These are phyloP conservation scores for Eumerus sabulonum DNA, from an alignment of 2,888 invertebrate species.

Conservation along the genomic window DNA sequence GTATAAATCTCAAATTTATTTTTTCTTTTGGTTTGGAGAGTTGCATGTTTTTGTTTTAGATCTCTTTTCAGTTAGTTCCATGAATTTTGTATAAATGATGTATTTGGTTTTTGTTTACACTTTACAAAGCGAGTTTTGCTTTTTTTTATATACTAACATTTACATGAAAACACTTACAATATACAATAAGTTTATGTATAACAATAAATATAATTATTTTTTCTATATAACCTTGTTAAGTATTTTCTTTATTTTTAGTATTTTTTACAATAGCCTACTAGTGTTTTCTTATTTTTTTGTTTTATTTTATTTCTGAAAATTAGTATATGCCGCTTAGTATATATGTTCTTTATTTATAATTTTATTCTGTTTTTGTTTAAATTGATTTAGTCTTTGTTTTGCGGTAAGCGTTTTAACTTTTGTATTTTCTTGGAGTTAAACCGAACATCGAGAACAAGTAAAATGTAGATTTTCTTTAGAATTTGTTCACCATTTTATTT, in stretches of 20 bases:
- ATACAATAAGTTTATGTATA: conserved; percentile 53
- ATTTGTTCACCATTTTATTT: conserved; percentile 18
- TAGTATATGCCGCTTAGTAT: conserved; percentile 14
- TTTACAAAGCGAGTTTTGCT: conserved; percentile 36
- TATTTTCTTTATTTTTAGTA: conserved; percentile 6
- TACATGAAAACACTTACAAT: conserved; percentile 53
- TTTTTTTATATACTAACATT: conserved; percentile 43
- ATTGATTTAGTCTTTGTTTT: conserved; percentile 76
- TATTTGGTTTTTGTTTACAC: conserved; percentile 20
- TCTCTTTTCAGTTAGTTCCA: conserved; percentile 6
- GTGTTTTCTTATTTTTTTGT: conserved; percentile 15
- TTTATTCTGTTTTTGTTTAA: conserved; percentile 15
- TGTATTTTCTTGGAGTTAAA: conserved; percentile 60
- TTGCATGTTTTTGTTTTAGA: not conserved
- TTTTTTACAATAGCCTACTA: conserved; percentile 43
- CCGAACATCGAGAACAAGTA: conserved; percentile 29
- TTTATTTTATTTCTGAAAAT: conserved; percentile 23
- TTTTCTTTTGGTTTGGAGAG: conserved; percentile 27
- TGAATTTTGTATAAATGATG: conserved; percentile 43
- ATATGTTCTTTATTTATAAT: conserved; percentile 5
- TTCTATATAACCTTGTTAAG: conserved; percentile 22
- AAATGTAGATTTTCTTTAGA: conserved; percentile 23
- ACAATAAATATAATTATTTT: conserved; percentile 46
- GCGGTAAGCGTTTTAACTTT: conserved; percentile 75
- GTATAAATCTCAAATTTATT: conserved; percentile 54